Percentiles rank a stretch among this genome's conserved stretches.
These are phyloP conservation scores for Torymus auratus DNA, from an alignment of 2,888 invertebrate species.

Conservation along the genomic window DNA sequence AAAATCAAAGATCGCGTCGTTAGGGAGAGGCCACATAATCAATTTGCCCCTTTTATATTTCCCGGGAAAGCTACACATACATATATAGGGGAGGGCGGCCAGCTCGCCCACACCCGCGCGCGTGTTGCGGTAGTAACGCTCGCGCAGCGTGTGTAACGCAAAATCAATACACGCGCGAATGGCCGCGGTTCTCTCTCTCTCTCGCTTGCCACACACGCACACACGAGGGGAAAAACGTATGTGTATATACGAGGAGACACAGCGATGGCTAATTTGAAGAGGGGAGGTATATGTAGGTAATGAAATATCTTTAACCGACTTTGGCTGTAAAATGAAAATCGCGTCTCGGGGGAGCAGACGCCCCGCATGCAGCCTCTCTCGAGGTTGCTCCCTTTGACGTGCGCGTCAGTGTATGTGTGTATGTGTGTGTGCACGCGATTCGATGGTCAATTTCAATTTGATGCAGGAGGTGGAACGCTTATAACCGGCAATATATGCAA, in stretches of 20 bases:
- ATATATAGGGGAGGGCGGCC: too few species aligned
- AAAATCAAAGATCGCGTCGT: conserved; percentile 14
- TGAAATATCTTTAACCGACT: too few species aligned
- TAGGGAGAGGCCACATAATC: neutral
- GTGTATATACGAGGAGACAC: too few species aligned
- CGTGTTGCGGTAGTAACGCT: conserved; percentile 16
- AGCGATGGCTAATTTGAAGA: too few species aligned
- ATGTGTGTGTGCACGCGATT: neutral
- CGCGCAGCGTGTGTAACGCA: conserved; percentile 17
- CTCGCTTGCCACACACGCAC: too few species aligned
- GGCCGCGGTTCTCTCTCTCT: neutral
- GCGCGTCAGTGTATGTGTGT: neutral
- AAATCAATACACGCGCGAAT: conserved; percentile 36
- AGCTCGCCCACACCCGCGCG: neutral
- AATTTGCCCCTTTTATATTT: neutral
- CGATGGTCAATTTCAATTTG: conserved; percentile 22
- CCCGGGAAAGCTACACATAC: neutral
- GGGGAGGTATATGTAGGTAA: too few species aligned
- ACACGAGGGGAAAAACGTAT: too few species aligned
- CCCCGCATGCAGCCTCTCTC: neutral
- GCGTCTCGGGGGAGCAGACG: neutral
- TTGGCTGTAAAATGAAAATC: too few species aligned
- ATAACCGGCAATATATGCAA: too few species aligned
- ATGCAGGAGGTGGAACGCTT: too few species aligned
- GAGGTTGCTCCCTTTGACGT: neutral